Evolutionary conservation across 2,797 vertebrate genomes (phyloP).

Genomic region (Chelonia mydas): DNA sequence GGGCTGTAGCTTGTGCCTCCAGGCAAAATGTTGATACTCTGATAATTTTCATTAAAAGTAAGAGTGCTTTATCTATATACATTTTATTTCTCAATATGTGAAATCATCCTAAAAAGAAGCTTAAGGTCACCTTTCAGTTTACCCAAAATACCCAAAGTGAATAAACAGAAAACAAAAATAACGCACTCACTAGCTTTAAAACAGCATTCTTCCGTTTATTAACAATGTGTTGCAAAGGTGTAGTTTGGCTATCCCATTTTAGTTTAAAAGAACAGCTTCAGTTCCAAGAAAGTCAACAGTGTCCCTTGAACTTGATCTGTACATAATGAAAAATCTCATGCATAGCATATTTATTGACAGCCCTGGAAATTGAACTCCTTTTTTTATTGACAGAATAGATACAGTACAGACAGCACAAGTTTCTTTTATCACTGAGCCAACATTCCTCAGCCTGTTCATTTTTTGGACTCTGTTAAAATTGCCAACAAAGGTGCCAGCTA

Average conservation of each 20-base stretch:
- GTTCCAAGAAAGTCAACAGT: slow-evolving; percentile 43
- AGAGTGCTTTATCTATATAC: slow-evolving; percentile 65
- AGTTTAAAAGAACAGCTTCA: slow-evolving; percentile 33
- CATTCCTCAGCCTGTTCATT: slow-evolving; percentile 12
- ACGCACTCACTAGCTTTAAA: slow-evolving; percentile 47
- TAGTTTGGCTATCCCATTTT: slow-evolving; percentile 25
- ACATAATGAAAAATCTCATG: slow-evolving; percentile 78
- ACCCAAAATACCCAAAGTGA: not conserved
- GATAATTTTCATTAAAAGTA: slow-evolving; percentile 83
- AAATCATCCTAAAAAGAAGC: slow-evolving; percentile 51
- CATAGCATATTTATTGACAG: slow-evolving; percentile 69
- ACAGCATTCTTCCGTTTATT: slow-evolving; percentile 30
- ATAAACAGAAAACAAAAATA: slow-evolving; percentile 48
- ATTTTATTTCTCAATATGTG: slow-evolving; percentile 43
- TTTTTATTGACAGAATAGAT: slow-evolving; percentile 65
- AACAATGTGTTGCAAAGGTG: slow-evolving; percentile 59
- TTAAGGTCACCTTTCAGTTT: slow-evolving; percentile 37
- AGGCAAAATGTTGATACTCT: slow-evolving; percentile 83
- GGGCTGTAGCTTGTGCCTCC: slow-evolving; percentile 77
- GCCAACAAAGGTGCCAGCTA: not conserved
- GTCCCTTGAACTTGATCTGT: slow-evolving; percentile 58
- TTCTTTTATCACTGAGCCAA: slow-evolving; percentile 35
- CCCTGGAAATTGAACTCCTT: slow-evolving; percentile 34
- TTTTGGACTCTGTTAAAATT: not conserved
- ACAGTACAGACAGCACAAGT: slow-evolving; percentile 9